These are phyloP conservation scores for Lasioglossum calceatum DNA, from an alignment of 2,888 invertebrate genomes.

Conservation along the genomic window DNA sequence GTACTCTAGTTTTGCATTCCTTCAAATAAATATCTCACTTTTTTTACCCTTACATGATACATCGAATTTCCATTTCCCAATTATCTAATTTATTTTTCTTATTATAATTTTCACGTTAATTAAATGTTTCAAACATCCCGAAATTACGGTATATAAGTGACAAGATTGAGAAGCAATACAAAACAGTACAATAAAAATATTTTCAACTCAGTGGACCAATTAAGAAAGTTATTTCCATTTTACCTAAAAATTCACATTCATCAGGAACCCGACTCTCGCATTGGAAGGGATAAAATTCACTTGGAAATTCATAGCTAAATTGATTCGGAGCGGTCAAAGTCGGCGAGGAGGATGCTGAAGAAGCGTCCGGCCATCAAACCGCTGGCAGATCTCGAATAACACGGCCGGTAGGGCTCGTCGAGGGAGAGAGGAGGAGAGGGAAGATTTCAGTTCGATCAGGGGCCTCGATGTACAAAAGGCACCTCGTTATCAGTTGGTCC, in stretches of 20 bases:
- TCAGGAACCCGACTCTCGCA: too few relatives aligned
- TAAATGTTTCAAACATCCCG: too few relatives aligned
- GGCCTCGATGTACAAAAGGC: slow-evolving; percentile 67
- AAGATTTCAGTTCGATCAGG: slow-evolving; percentile 64
- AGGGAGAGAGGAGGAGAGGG: slow-evolving; percentile 36
- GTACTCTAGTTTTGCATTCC: neutral
- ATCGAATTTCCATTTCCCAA: too few relatives aligned
- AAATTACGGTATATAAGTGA: too few relatives aligned
- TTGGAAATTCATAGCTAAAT: slow-evolving; percentile 7
- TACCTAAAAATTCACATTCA: too few relatives aligned
- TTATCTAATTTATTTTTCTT: neutral
- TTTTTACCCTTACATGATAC: neutral
- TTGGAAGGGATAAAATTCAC: neutral
- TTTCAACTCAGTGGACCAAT: too few relatives aligned
- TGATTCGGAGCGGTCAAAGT: slow-evolving; percentile 3
- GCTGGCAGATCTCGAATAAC: slow-evolving; percentile 57
- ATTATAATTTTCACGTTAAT: neutral
- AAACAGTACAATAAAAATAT: too few relatives aligned
- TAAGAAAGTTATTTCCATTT: too few relatives aligned
- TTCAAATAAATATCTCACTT: neutral
- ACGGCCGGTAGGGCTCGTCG: slow-evolving; percentile 2
- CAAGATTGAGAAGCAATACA: too few relatives aligned
- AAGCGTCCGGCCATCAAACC: slow-evolving; percentile 23
- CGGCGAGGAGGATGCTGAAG: neutral
- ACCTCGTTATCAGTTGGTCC: slow-evolving; percentile 72